Base-by-base conservation (phyloP, 2,888 invertebrate genomes). In the Zootermopsis nevadensis region DNA sequence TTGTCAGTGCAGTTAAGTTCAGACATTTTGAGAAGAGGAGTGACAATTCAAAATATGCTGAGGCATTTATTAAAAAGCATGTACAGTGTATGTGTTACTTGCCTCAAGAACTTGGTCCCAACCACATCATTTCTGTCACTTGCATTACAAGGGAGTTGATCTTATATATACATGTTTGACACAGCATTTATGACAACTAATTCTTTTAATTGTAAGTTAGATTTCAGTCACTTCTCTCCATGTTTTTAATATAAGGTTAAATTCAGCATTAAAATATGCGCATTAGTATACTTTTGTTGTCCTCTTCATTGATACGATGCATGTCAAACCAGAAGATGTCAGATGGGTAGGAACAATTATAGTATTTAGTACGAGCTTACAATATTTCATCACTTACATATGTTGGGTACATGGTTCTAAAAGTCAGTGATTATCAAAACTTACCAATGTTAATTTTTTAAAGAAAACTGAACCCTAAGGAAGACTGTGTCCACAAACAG, bases 341-440 rank as follows among this genome's bases (percentile, higher is more conserved):
- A 48, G 3, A 48, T 48, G 7, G 48, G 19, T 15, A 48, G 48
- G 48, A 19, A 60, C n/a, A 10, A 27, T 27, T 27, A n/a, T 60
- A 27, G 27, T 60, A n/a, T 27, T 27, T 60, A 0, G n/a, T 27
- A 6, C n/a, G 8, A 60, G 10, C 6, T 8, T 60, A n/a, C 6
- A 27, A 2, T 60, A 12, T 60, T 6, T 15, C 27, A 60, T 60
- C 60, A 60, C 33, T 30, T 31, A 33, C 33, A 66, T 6, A 30
- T 27, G 33, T 27, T 38, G 42, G 74, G 74, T 74, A 74, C 74
- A 74, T 38, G 74, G 74, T 74, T 74, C 74, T 74, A 35, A 35
- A 10, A 8, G 72, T 74, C 15, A 38, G 8, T 38, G n/a, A 35
- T n/a, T 19, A 38, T 74, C 33, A 38, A 22, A 38, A 38, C n/a